Percentiles rank a stretch among this genome's conserved stretches.
phyloP scores from a whole-genome alignment of 2,113 vertebrate species.

The Cacatua alba region DNA sequence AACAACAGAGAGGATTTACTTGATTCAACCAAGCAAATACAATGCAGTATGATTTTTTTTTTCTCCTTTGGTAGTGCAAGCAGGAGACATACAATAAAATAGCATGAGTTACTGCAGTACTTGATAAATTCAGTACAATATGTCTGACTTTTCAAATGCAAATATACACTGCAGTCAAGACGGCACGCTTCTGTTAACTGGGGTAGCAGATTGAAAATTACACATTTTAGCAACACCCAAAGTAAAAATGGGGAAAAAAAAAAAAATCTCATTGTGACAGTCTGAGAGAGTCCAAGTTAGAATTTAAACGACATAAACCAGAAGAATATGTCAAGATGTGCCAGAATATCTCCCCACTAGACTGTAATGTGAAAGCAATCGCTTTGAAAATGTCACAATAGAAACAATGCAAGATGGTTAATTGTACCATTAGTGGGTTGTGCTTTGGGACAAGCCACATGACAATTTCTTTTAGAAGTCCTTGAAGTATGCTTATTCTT shows the following conservation, averaged over 20 bases:
- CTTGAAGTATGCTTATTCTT: not conserved
- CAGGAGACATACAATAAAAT: not conserved
- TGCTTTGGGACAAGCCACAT: not conserved
- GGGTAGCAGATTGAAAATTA: not conserved
- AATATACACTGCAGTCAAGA: not conserved
- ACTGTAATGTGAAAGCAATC: not conserved
- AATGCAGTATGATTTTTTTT: not conserved
- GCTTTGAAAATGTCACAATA: not conserved
- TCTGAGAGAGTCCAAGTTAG: not conserved
- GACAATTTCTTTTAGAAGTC: not conserved
- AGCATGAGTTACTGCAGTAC: not conserved
- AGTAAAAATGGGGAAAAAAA: not conserved
- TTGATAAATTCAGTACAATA: not conserved
- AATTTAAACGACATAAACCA: not conserved
- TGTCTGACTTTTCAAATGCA: not conserved
- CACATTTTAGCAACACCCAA: not conserved
- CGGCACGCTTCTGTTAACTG: not conserved
- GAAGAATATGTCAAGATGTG: not conserved
- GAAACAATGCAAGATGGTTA: not conserved
- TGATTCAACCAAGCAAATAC: not conserved
- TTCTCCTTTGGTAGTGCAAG: not conserved
- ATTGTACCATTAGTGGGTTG: not conserved
- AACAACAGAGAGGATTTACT: not conserved
- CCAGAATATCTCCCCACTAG: not conserved
- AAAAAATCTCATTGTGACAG: not conserved